Percentiles rank a stretch among this genome's conserved stretches.
Evolutionary conservation across 2,113 vertebrate genomes (phyloP).

Genomic region (Peromyscus polionotus): DNA sequence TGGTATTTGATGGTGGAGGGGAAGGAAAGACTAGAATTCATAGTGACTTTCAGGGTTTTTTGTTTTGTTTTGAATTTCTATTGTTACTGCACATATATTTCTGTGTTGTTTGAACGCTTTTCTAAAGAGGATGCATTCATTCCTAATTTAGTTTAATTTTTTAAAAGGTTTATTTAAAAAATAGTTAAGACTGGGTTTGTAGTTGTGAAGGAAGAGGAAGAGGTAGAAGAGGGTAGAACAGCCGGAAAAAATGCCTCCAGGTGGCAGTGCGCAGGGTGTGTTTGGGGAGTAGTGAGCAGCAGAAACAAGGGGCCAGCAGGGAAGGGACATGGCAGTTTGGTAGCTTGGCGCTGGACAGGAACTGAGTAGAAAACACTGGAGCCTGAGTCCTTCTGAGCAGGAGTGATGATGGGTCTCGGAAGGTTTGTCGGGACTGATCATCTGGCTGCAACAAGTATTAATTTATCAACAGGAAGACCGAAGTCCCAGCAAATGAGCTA

Average conservation of each 20-base stretch:
- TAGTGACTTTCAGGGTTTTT: background rate
- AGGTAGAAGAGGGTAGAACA: background rate
- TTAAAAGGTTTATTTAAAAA: background rate
- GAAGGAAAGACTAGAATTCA: background rate
- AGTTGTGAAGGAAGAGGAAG: background rate
- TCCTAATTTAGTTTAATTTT: constrained; percentile 2
- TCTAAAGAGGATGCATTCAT: background rate
- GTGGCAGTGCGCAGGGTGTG: background rate
- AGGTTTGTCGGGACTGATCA: background rate
- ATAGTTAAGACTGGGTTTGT: background rate
- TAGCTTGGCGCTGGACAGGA: background rate
- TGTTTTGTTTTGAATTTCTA: background rate
- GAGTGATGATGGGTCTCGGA: background rate
- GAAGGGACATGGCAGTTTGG: background rate
- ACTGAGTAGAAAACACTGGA: background rate
- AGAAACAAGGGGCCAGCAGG: background rate
- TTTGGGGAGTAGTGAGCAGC: background rate
- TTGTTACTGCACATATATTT: background rate
- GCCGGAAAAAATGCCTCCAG: background rate
- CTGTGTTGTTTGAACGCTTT: background rate
- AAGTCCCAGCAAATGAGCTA: background rate
- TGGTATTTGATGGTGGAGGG: no score
- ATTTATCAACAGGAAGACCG: background rate
- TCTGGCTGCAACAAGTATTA: background rate
- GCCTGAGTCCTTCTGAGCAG: background rate